Base-by-base conservation (phyloP, 2,888 invertebrate genomes). In the Villa cingulata region DNA sequence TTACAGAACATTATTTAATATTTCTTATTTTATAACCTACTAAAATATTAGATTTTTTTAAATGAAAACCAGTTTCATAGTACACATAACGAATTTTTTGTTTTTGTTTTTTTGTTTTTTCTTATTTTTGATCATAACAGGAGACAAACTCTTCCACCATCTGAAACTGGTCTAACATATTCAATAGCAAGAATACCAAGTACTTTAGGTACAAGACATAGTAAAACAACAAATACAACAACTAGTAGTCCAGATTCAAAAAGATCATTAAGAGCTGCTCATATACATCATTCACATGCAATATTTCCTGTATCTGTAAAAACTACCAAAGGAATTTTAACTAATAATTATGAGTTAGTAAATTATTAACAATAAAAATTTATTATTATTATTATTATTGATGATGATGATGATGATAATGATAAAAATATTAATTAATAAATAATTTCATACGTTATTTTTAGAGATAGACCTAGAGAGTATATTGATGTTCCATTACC, bases 401-500 rank as follows among this genome's bases (percentile, higher is more conserved):
- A 23, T 23, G 4, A 23, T 23, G 4, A 6, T 23, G 23, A 4
- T 6, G 7, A 23, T 23, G 4, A 23, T 23, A 23, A 23, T 23
- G 23, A 23, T 23, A 23, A 6, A 7, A 23, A 23, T 6, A 23
- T n/a, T 23, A 23, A 6, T 23, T 7, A 23, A 23, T 23, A 23
- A 1, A 4, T 40, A 18, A 19, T 12, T 40, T 39, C 16, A 19
- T 23, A 19, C 15, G 20, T 19, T 23, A n/a, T 18, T 52, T 54
- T 23, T 58, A 67, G 62, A 38, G 63, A 62, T 51, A 59, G 64
- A 45, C 64, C 62, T 48, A 61, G 68, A 29, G 68, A 70, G 50
- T 70, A 70, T 44, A 68, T 70, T 34, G 70, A 70, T 56, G 69
- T 69, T 43, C 69, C 70, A 48, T 58, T 70, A 49, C 68, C 70